Evolutionary conservation across 2,888 invertebrate genomes (phyloP), one percentile per base, ranked within the genome.

Genomic region (Acanthosepion esculentum): DNA sequence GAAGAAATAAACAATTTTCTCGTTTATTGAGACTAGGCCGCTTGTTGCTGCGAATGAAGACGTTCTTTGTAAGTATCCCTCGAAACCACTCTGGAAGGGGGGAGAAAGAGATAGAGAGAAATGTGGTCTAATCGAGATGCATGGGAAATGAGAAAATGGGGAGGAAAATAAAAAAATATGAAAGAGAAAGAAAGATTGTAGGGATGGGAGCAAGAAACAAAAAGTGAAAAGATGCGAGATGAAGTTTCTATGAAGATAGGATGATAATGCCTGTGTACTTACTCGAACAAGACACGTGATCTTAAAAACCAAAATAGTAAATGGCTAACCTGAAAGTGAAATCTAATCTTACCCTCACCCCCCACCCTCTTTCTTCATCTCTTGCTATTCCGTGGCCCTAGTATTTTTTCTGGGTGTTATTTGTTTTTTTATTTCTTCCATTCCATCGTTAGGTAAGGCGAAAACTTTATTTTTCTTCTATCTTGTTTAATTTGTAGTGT

Each of bases 271-370:
- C 78, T 78, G 78, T 33, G 78, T n/a, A 33, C 78, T 78, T 78
- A 59, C n/a, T 78, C n/a, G 78, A 78, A 78, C n/a, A n/a, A 33
- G 78, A 78, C 78, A 78, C 78, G 78, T 78, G 78, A 78, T 78
- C 78, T 33, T 78, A 10, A n/a, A 41, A 15, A 33, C 78, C 78
- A 78, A 78, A 78, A 78, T 78, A 78, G 78, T 78, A n/a, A 78
- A 78, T 33, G n/a, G 78, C n/a, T 12, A 78, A 78, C n/a, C 78
- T 7, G 23, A 15, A 20, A 20, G 23, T 33, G 78, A 78, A 78
- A 78, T 78, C n/a, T 78, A 78, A 78, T 78, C n/a, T 78, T 78
- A 78, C n/a, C n/a, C 15, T n/a, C 78, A 1, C n/a, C 26, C 10
- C 8, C n/a, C 10, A 0, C 8, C 29, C 26, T 10, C 29, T 29